Evolutionary conservation across 1,140 invertebrate genomes (phyloP).

Genomic region (Coenobita brevimanus): DNA sequence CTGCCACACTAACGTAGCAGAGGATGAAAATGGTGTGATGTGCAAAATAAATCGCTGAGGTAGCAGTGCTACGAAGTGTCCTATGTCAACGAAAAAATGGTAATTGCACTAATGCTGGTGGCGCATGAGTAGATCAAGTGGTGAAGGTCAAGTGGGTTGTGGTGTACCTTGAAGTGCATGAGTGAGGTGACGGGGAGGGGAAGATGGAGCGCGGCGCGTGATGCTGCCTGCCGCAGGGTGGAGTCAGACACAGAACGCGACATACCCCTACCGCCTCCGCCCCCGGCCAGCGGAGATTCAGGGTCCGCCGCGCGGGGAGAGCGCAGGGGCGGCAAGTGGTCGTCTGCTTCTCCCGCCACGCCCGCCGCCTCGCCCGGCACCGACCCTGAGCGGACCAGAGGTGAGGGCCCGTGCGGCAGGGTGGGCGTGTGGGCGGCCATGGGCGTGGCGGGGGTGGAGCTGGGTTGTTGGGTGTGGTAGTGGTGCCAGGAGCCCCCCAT

Average conservation of each 20-base stretch:
- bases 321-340: constrained; percentile 62
- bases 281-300: constrained; percentile 34
- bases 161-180: constrained; percentile 74
- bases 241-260: constrained; percentile 74
- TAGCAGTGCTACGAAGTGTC: too few relatives aligned
- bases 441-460: constrained; percentile 67
- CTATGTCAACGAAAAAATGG: too few relatives aligned
- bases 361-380: constrained; percentile 61
- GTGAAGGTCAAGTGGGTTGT: neutral
- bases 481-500: constrained; percentile 62
- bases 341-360: constrained; percentile 56
- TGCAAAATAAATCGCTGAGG: too few relatives aligned
- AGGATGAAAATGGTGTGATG: too few relatives aligned
- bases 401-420: constrained; percentile 64
- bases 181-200: constrained; percentile 73
- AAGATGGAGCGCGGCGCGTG: constrained; percentile 73
- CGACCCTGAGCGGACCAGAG: constrained; percentile 64
- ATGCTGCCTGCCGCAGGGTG: constrained; percentile 72
- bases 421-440: constrained; percentile 60
- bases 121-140: too few relatives aligned
- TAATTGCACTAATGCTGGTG: too few relatives aligned
- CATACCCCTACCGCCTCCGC: constrained; percentile 69
- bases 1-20: too few relatives aligned
- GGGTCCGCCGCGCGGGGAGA: constrained; percentile 51
- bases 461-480: constrained; percentile 52